These are phyloP conservation scores for Leptothorax acervorum DNA, from an alignment of 2,888 invertebrate species.

Conservation along the genomic window DNA sequence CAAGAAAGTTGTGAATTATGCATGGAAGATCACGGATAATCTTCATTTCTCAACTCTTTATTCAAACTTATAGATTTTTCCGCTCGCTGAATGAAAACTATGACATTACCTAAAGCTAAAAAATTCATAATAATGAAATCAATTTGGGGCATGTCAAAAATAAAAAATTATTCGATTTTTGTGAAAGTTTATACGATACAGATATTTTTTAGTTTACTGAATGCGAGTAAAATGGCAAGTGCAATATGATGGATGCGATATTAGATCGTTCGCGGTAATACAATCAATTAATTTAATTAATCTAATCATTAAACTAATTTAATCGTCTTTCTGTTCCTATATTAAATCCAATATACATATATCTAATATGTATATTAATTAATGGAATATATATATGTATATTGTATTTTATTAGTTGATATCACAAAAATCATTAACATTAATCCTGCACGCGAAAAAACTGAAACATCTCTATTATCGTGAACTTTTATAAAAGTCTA, in stretches of 20 bases:
- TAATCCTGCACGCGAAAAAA: not conserved
- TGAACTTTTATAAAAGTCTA: not conserved
- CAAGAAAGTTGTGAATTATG: not conserved
- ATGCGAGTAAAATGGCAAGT: not conserved
- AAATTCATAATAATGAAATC: not conserved
- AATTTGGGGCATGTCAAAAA: not conserved
- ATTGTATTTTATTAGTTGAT: no score
- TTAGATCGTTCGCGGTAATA: not conserved
- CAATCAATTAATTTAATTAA: not conserved
- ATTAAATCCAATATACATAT: no score
- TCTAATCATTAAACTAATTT: not conserved
- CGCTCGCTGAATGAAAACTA: not conserved
- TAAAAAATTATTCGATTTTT: not conserved
- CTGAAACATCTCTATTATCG: not conserved
- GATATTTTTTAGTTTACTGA: not conserved
- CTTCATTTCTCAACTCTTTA: not conserved
- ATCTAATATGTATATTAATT: no score
- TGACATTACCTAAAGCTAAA: not conserved
- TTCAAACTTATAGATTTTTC: not conserved
- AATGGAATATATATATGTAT: not conserved
- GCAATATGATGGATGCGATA: not conserved
- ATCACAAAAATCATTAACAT: no score
- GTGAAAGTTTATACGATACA: not conserved
- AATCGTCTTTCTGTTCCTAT: not conserved
- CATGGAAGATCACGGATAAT: not conserved